These are phyloP conservation scores for Bufotes viridis DNA, from an alignment of 2,797 vertebrate species.

Conservation along the genomic window DNA sequence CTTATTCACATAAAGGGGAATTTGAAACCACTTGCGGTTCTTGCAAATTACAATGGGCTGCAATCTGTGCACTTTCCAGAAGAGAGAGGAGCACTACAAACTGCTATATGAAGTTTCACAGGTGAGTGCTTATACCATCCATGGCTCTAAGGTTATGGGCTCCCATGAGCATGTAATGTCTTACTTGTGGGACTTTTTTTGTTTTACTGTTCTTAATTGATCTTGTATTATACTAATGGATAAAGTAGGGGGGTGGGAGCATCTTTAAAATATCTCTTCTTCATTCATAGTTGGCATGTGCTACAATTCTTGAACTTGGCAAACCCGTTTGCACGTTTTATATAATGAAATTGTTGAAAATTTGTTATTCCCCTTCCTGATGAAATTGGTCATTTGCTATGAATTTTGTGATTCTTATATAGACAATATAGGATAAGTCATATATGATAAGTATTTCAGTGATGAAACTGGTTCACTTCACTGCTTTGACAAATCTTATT, in stretches of 20 bases:
- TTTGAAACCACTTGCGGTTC: conserved; percentile 72
- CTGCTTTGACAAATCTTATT: neutral
- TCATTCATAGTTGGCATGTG: neutral
- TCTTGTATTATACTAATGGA: neutral
- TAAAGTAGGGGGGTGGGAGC: too few species aligned
- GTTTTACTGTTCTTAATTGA: neutral
- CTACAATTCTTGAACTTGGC: neutral
- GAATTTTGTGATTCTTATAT: neutral
- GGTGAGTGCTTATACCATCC: conserved; percentile 79
- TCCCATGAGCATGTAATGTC: conserved; percentile 32
- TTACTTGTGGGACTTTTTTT: neutral
- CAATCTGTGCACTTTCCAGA: conserved; percentile 99
- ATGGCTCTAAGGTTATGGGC: neutral
- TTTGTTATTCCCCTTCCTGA: neutral
- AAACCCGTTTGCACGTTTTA: neutral
- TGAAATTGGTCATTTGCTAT: neutral
- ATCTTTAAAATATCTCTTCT: neutral
- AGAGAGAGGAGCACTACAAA: conserved; percentile 99
- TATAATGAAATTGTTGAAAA: too few species aligned
- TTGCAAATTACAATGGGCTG: conserved; percentile 96
- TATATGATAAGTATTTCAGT: neutral
- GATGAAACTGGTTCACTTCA: neutral
- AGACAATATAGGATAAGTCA: neutral
- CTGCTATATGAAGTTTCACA: conserved; percentile 98
- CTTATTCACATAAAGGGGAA: conserved; percentile 78